phyloP scores from a whole-genome alignment of 2,797 vertebrate genomes.

The Cyprinodon diabolis region DNA sequence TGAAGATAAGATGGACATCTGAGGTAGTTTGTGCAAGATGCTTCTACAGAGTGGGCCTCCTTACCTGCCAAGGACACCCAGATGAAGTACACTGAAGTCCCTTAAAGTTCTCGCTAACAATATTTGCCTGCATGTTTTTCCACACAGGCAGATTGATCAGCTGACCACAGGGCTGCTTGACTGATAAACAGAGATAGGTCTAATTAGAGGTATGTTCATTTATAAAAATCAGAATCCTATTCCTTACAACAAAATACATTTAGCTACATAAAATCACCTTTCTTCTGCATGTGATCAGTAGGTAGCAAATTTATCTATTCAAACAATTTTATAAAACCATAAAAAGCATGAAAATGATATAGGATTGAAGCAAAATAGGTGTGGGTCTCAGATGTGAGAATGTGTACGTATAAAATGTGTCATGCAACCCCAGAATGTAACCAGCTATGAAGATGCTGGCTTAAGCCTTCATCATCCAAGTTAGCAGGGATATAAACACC shows the following conservation, averaged over 20 bases:
- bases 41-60: conserved; percentile 7
- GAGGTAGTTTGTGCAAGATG: neutral
- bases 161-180: conserved; percentile 71
- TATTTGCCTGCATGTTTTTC: conserved; percentile 45
- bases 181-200: conserved; percentile 45
- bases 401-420: neutral
- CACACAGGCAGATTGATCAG: conserved; percentile 45
- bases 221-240: neutral
- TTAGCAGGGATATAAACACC: too few species aligned
- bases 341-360: neutral
- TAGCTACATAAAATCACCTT: neutral
- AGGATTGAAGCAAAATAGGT: too few species aligned
- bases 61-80: conserved; percentile 84
- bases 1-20: neutral
- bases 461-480: neutral
- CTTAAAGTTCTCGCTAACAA: conserved; percentile 48
- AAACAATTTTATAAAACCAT: neutral
- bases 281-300: too few species aligned
- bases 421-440: neutral
- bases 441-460: neutral
- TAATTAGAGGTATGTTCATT: neutral
- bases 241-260: neutral
- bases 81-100: conserved; percentile 59
- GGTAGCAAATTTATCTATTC: neutral
- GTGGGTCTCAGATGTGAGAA: neutral